phyloP scores from a whole-genome alignment of 1,140 invertebrate species.

The Pteromalus puparum region DNA sequence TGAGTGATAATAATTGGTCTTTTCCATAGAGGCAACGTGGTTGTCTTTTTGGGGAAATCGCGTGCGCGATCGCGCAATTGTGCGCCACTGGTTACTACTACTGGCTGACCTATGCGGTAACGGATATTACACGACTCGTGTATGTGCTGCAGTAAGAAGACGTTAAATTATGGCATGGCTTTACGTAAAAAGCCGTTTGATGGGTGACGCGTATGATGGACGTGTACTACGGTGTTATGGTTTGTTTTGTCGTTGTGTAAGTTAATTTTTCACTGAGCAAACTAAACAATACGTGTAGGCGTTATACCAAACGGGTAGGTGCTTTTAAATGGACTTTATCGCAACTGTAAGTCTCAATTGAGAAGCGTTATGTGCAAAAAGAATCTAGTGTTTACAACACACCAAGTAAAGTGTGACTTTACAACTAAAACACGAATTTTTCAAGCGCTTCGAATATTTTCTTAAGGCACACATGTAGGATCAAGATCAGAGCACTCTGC shows the following conservation, averaged over 20 bases:
- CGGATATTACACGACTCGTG: neutral
- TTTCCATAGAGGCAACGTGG: too few species aligned
- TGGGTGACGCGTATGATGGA: neutral
- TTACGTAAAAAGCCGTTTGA: conserved; percentile 37
- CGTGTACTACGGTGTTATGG: too few species aligned
- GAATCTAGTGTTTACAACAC: too few species aligned
- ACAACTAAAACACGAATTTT: too few species aligned
- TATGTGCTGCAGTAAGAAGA: neutral
- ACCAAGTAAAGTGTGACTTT: too few species aligned
- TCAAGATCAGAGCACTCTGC: neutral
- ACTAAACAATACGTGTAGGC: too few species aligned
- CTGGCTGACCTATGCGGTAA: conserved; percentile 38
- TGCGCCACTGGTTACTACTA: too few species aligned
- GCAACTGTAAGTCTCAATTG: too few species aligned
- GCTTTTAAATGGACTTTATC: too few species aligned
- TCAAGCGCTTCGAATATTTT: neutral
- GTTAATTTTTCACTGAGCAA: neutral
- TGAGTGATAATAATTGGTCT: neutral
- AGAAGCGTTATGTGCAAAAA: too few species aligned
- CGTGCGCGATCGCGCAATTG: neutral
- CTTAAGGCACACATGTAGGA: neutral
- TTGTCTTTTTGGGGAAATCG: neutral
- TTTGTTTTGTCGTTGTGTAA: neutral
- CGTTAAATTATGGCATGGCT: conserved; percentile 20
- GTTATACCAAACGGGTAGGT: too few species aligned